These are phyloP conservation scores for Suncus etruscus DNA, from an alignment of 2,113 vertebrate genomes.

Conservation along the genomic window DNA sequence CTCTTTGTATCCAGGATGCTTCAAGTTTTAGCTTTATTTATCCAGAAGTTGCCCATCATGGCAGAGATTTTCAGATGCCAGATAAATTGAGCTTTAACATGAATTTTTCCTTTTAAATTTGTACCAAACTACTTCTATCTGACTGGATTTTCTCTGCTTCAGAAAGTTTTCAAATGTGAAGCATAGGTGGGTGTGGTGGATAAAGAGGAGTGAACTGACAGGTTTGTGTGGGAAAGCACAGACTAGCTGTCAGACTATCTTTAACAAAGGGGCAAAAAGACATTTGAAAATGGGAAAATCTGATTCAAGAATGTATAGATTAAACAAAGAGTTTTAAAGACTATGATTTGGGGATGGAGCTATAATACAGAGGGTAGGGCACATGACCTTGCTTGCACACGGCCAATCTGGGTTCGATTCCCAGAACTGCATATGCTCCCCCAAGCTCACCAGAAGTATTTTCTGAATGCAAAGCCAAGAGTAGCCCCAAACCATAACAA, in stretches of 20 bases:
- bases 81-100: background rate
- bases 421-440: too few relatives aligned
- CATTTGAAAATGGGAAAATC: slow-evolving; percentile 69
- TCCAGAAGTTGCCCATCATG: background rate
- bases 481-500: too few relatives aligned
- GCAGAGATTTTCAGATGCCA: background rate
- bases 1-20: background rate
- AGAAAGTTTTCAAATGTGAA: slow-evolving; percentile 70
- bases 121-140: slow-evolving; percentile 31
- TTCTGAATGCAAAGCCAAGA: too few relatives aligned
- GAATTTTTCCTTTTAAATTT: slow-evolving; percentile 50
- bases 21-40: background rate
- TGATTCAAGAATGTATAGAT: slow-evolving; percentile 69
- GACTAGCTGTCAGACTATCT: slow-evolving; percentile 72
- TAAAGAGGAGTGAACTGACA: slow-evolving; percentile 74
- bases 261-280: slow-evolving; percentile 57
- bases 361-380: too few relatives aligned
- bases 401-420: too few relatives aligned
- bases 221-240: slow-evolving; percentile 76
- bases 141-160: slow-evolving; percentile 62
- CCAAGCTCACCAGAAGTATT: too few relatives aligned
- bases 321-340: slow-evolving; percentile 63
- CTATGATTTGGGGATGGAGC: background rate
- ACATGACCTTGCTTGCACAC: too few relatives aligned
- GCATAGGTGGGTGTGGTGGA: slow-evolving; percentile 68